Base-by-base conservation (phyloP, 2,888 invertebrate genomes). In the Lochmaea crataegi region DNA sequence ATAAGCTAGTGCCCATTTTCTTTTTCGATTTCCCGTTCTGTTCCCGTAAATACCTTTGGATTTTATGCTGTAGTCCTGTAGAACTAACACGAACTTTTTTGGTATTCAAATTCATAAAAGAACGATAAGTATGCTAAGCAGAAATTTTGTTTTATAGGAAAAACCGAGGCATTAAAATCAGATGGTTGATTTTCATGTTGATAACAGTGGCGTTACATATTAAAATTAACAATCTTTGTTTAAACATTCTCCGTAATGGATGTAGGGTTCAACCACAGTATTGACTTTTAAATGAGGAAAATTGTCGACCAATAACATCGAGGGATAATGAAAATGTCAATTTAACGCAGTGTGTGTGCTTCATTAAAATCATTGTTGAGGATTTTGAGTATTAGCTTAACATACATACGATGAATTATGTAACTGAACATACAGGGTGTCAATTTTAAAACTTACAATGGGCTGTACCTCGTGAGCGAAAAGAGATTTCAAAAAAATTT, bases 1-100 rank as follows among this genome's bases (percentile, higher is more conserved):
- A 81, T 81, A 76, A 76, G 77, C 73, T 76, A 65, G 74, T 79
- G 76, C 73, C 79, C 76, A 78, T 80, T 80, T 79, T 78, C 80
- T 77, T 76, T 79, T 80, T 81, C 81, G 80, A 80, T 80, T 79
- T 79, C 76, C 80, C 78, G 65, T 77, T 77, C 79, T 74, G 75
- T 65, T 80, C n/a, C 61, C 81, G 80, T 80, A 79, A 80, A 82
- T 81, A 80, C 80, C 77, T 67, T 61, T 75, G 76, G 79, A 78
- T 80, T 80, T 80, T 78, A 77, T 77, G 77, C 74, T 16, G 11
- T 63, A 63, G 61, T 42, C 38, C 61, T 12, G 41, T 63, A 18
- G 18, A 63, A 63, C 18, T 63, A 53, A 48, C 48, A n/a, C n/a
- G n/a, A 11, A 45, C 11, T 14, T 12, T 45, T 45, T 14, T 11